phyloP scores from a whole-genome alignment of 2,113 vertebrate species.

The Callithrix jacchus region DNA sequence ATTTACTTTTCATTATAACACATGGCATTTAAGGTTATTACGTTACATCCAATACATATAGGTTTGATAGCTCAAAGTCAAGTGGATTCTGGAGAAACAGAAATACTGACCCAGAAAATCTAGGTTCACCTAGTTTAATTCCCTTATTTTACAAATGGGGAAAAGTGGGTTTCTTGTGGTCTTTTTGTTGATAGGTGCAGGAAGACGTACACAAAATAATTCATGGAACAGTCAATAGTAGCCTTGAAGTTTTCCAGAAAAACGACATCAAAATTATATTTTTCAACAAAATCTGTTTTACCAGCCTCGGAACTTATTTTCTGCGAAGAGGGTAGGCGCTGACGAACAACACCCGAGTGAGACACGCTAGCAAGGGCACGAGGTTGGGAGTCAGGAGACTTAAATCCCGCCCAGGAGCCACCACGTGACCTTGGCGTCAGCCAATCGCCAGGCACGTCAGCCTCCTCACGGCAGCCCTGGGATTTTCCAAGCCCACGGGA shows the following conservation, averaged over 20 bases:
- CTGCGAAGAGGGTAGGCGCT: not conserved
- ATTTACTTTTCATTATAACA: conserved; percentile 41
- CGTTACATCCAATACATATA: not conserved
- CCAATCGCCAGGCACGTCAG: not conserved
- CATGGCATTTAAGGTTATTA: not conserved
- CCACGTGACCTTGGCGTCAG: not conserved
- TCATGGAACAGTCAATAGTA: not conserved
- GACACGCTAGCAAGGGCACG: not conserved
- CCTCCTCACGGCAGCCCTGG: not conserved
- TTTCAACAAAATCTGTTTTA: not conserved
- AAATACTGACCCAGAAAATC: conserved; percentile 22
- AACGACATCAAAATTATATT: not conserved
- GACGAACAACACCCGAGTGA: not conserved
- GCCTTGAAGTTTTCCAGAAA: conserved; percentile 3
- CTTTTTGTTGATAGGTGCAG: not conserved
- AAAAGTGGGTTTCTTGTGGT: not conserved
- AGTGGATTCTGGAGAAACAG: not conserved
- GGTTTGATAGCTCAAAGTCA: conserved; percentile 35
- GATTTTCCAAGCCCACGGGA: not conserved
- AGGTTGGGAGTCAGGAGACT: not conserved
- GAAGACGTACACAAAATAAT: not conserved
- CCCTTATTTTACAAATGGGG: not conserved
- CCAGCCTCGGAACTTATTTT: not conserved
- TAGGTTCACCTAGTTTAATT: not conserved
- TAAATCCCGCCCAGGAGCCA: not conserved